Base-by-base conservation (phyloP, 2,888 invertebrate species). In the Napeogenes sylphis region DNA sequence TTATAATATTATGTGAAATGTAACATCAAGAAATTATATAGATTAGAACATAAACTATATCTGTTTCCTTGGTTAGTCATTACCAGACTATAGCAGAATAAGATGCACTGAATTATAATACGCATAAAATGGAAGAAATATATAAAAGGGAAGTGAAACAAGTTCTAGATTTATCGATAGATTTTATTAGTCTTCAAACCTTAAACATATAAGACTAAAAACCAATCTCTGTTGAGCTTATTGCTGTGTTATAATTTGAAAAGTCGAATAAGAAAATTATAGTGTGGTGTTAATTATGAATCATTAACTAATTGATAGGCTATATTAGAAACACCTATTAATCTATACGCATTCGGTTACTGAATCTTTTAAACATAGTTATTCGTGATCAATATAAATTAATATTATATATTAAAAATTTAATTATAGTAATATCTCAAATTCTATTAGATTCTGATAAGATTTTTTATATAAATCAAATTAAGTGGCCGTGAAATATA, bases 251-350 rank as follows among this genome's bases (percentile, higher is more conserved):
- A 67, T 67, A 68, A 68, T 69, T 69, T 71, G 65, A 70, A 72
- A 72, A 72, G 72, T 68, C 68, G 51, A 59, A 55, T 64, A 66
- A 65, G 64, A 66, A 69, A 70, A 70, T 69, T 67, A 69, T 70
- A 68, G 70, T 68, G 65, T 66, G 68, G 63, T 70, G 69, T 73
- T 73, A 73, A 73, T 74, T 74, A 73, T 69, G 70, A 68, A 70
- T 72, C 72, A 73, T 73, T 71, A 70, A 69, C 70, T 73, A 73
- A 74, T 73, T 71, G 72, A 71, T 72, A 72, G 73, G 72, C 73
- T 68, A 68, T 67, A 68, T 68, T 68, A 70, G 70, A 69, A 63
- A 62, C 63, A 57, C 21, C 51, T 67, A 68, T 68, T 68, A 64
- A 68, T 67, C 45, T 58, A 32, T 46, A 57, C 58, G 30, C 63